Conservation (phyloP, 2,888 invertebrate genomes). For the Andrena fulva region DNA sequence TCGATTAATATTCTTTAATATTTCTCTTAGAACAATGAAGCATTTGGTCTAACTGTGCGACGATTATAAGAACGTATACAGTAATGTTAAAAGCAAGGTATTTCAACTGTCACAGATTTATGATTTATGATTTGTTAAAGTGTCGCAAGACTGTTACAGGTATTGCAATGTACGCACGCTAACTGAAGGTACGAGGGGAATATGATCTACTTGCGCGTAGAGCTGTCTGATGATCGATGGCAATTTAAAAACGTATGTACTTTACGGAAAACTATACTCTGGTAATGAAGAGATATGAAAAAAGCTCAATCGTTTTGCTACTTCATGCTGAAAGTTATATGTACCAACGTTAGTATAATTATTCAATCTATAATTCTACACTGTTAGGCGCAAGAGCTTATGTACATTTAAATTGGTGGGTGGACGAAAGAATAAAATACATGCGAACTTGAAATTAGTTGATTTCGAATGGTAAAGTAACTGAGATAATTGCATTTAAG, state of each 20-base stretch:
- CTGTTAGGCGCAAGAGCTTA: constrained; percentile 35
- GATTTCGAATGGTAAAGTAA: constrained; percentile 41
- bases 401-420: constrained; percentile 36
- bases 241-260: background rate
- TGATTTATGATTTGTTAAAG: background rate
- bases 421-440: constrained; percentile 35
- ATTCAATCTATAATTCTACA: constrained; percentile 23
- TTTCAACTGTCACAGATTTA: background rate
- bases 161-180: background rate
- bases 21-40: too few species aligned
- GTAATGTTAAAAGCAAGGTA: background rate
- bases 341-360: constrained; percentile 25
- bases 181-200: background rate
- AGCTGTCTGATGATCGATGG: background rate
- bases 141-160: background rate
- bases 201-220: background rate
- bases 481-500: constrained; percentile 56
- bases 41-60: too few species aligned
- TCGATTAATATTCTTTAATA: background rate
- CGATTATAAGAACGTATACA: too few species aligned
- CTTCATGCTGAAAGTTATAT: constrained; percentile 61
- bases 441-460: constrained; percentile 61
- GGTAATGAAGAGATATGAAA: constrained; percentile 25
- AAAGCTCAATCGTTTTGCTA: constrained; percentile 51
- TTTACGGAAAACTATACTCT: constrained; percentile 15